phyloP scores from a whole-genome alignment of 2,797 vertebrate genomes.

The Merluccius polli region DNA sequence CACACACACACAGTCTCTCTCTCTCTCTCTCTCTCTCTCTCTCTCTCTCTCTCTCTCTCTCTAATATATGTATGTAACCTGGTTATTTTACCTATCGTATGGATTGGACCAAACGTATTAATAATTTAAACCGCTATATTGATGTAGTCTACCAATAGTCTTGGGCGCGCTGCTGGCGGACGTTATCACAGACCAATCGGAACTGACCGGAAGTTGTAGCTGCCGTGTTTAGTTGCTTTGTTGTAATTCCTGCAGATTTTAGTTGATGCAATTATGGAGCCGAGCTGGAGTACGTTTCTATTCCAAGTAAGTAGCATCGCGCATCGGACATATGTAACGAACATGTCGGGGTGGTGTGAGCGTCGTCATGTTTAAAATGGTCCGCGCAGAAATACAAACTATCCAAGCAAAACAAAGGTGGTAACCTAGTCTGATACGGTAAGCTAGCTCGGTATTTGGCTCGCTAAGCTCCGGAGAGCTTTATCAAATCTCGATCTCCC shows the following conservation, averaged over 20 bases:
- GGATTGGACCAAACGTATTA: not conserved
- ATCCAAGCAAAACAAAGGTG: constrained; percentile 74
- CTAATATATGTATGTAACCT: too few relatives aligned
- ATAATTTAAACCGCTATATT: not conserved
- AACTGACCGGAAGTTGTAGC: constrained; percentile 72
- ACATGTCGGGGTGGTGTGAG: not conserved
- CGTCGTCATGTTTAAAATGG: constrained; percentile 1
- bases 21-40: too few relatives aligned
- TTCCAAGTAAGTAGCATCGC: constrained; percentile 68
- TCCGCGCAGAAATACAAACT: constrained; percentile 50
- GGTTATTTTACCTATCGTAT: too few relatives aligned
- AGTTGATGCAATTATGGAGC: constrained; percentile 67
- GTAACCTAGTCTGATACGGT: constrained; percentile 39
- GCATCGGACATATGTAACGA: not conserved
- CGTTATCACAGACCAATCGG: constrained; percentile 56
- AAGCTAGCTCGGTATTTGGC: constrained; percentile 49
- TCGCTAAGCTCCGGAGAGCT: constrained; percentile 44
- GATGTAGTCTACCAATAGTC: not conserved
- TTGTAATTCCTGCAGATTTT: constrained; percentile 74
- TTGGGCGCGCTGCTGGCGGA: not conserved
- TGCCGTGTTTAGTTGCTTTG: constrained; percentile 80
- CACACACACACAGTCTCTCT: too few relatives aligned
- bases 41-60: too few relatives aligned
- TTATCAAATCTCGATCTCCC: not conserved
- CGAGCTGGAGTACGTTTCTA: constrained; percentile 80